These are phyloP conservation scores for Bucorvus abyssinicus DNA, from an alignment of 2,797 vertebrate genomes.

Conservation along the genomic window DNA sequence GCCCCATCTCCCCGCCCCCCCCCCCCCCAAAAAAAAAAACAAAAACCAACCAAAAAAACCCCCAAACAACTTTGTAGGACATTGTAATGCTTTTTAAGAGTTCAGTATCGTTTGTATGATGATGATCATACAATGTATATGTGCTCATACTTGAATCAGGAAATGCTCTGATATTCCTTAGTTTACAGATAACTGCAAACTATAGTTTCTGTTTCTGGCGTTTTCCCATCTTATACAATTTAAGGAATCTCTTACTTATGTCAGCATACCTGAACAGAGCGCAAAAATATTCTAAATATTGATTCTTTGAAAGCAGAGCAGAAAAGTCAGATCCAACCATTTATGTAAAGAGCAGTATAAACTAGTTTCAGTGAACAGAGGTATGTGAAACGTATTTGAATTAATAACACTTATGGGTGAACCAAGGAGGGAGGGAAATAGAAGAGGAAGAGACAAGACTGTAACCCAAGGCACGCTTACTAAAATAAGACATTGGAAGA, in stretches of 20 bases:
- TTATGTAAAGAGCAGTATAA: not conserved
- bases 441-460: not conserved
- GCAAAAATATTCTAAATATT: not conserved
- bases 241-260: not conserved
- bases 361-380: not conserved
- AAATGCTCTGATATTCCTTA: not conserved
- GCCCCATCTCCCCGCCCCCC: too few species aligned
- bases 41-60: too few species aligned
- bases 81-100: not conserved
- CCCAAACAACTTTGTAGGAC: not conserved
- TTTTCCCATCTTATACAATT: not conserved
- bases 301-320: not conserved
- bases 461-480: not conserved
- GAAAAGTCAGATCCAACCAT: not conserved
- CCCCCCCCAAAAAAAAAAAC: too few species aligned
- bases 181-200: not conserved
- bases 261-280: not conserved
- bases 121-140: not conserved
- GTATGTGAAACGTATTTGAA: not conserved
- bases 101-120: not conserved
- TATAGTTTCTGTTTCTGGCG: not conserved
- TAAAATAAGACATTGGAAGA: not conserved
- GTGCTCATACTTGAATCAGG: not conserved
- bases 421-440: not conserved
- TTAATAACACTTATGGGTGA: not conserved